Percentiles rank a stretch among this genome's conserved stretches.
Conservation (phyloP, 2,797 vertebrate genomes). For the Rachycentron canadum region DNA sequence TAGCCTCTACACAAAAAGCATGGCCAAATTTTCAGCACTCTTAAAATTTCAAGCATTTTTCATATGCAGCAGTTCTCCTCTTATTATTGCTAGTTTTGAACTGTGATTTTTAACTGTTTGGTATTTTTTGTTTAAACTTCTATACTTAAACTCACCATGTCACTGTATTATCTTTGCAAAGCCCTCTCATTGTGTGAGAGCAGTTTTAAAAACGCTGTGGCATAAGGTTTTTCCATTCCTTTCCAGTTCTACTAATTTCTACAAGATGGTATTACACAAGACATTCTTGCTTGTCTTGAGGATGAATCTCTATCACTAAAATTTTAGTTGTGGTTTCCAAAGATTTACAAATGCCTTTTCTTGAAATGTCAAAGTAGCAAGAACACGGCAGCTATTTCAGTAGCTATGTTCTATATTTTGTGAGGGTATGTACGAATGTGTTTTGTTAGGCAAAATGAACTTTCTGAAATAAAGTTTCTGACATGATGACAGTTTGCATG, state of each 20-base stretch:
- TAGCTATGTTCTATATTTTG: neutral
- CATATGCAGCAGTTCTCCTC: neutral
- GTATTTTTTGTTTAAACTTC: neutral
- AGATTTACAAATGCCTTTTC: neutral
- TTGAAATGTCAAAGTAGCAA: neutral
- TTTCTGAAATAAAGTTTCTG: neutral
- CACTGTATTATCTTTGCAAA: neutral
- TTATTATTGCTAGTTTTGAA: neutral
- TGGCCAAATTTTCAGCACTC: neutral
- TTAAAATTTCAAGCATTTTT: neutral
- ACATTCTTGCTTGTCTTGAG: neutral
- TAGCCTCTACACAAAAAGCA: conserved; percentile 3
- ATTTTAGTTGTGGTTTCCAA: neutral
- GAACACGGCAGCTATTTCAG: neutral
- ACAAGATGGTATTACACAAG: neutral
- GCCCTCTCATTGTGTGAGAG: neutral
- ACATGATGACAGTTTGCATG: neutral
- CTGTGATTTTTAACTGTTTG: neutral
- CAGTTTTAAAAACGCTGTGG: neutral
- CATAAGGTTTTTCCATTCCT: neutral
- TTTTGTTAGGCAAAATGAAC: neutral
- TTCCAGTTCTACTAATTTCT: neutral
- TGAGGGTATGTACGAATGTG: neutral
- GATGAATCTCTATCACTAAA: neutral
- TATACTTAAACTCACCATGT: neutral